These are phyloP conservation scores for Drosophila sp. DNA, from an alignment of 1,140 invertebrate genomes.

Conservation along the genomic window DNA sequence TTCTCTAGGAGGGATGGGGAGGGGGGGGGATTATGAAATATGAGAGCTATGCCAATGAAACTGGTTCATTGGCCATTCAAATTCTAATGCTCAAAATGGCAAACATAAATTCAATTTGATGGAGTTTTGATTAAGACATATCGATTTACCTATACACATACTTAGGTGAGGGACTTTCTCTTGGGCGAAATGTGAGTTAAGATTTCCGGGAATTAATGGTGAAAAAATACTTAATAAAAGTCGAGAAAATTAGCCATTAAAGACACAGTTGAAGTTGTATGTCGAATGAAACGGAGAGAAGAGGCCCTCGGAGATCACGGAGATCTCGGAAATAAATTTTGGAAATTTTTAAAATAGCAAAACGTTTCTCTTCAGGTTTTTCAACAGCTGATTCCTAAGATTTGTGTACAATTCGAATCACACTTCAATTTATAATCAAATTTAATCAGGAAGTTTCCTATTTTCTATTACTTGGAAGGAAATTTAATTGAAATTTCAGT, in stretches of 20 bases:
- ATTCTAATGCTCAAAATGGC: slow-evolving; percentile 70
- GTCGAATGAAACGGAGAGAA: neutral
- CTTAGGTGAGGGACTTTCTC: slow-evolving; percentile 32
- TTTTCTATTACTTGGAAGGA: too few relatives aligned
- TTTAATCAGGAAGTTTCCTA: too few relatives aligned
- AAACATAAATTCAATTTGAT: slow-evolving; percentile 67
- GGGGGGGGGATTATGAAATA: slow-evolving; percentile 38
- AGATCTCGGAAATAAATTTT: too few relatives aligned
- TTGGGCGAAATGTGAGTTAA: neutral
- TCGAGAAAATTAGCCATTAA: neutral
- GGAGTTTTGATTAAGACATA: slow-evolving; percentile 64
- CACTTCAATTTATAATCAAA: too few relatives aligned
- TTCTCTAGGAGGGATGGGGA: neutral
- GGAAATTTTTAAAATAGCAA: too few relatives aligned
- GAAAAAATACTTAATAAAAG: neutral
- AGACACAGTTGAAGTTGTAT: neutral
- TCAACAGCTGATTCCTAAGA: too few relatives aligned
- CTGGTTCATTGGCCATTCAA: slow-evolving; percentile 55
- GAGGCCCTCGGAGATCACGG: too few relatives aligned
- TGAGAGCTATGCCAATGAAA: slow-evolving; percentile 32
- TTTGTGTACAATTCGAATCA: too few relatives aligned
- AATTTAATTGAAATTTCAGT: too few relatives aligned
- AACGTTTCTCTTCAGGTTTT: too few relatives aligned
- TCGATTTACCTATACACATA: slow-evolving; percentile 40
- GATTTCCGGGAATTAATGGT: neutral